phyloP scores from a whole-genome alignment of 2,888 invertebrate species.

The Epiblema foenella region DNA sequence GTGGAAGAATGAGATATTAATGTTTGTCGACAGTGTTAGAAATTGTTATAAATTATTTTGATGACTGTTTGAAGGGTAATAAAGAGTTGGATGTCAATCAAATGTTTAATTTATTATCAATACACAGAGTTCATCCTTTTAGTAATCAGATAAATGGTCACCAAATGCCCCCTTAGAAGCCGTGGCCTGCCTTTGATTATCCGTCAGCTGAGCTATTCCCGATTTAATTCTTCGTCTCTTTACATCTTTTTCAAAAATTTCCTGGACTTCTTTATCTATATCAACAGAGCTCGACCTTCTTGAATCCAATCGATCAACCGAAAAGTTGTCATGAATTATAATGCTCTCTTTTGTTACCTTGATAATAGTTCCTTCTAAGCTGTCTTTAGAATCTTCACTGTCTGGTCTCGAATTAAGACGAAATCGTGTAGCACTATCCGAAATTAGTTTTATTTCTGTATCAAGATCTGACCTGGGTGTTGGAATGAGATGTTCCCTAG shows the following conservation, averaged over 20 bases:
- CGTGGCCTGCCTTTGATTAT: constrained; percentile 54
- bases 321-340: constrained; percentile 63
- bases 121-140: not conserved
- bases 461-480: constrained; percentile 52
- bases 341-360: constrained; percentile 69
- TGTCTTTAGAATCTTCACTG: constrained; percentile 65
- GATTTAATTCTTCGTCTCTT: constrained; percentile 53
- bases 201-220: constrained; percentile 51
- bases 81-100: constrained; percentile 85
- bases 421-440: constrained; percentile 52
- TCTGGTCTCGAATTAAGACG: constrained; percentile 56
- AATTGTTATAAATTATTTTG: constrained; percentile 87
- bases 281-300: constrained; percentile 74
- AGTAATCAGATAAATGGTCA: constrained; percentile 53
- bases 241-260: constrained; percentile 72
- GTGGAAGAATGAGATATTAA: constrained; percentile 82
- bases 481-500: constrained; percentile 58
- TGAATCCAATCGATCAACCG: constrained; percentile 59
- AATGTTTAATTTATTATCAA: constrained; percentile 45
- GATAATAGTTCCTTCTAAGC: constrained; percentile 70
- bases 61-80: constrained; percentile 86
- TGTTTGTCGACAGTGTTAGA: constrained; percentile 85
- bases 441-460: constrained; percentile 50
- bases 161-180: constrained; percentile 66
- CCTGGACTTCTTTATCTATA: constrained; percentile 73